Conservation (phyloP, 2,888 invertebrate genomes). For the Ormia ochracea region DNA sequence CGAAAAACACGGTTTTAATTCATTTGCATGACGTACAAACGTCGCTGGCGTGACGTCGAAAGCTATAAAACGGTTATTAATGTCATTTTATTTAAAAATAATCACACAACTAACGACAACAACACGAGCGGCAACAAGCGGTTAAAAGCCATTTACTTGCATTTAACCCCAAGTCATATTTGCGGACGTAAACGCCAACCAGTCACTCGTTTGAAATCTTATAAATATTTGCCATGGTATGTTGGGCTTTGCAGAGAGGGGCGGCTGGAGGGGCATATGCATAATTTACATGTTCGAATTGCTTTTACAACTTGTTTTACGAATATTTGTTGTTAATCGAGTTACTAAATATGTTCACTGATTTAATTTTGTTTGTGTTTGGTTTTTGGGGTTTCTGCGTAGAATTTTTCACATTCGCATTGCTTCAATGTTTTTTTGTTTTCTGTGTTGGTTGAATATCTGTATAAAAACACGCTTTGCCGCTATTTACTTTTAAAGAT, state of each 20-base stretch:
- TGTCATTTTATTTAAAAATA: constrained; percentile 31
- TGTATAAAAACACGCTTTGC: background rate
- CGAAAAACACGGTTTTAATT: constrained; percentile 26
- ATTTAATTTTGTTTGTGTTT: too few relatives aligned
- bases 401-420: background rate
- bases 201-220: constrained; percentile 5
- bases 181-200: background rate
- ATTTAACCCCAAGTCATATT: constrained; percentile 40
- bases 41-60: constrained; percentile 54
- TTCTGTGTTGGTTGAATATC: background rate
- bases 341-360: background rate
- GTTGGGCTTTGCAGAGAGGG: background rate
- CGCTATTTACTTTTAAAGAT: background rate
- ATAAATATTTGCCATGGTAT: background rate
- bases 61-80: constrained; percentile 50
- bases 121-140: constrained; percentile 27
- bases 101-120: constrained; percentile 13
- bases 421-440: background rate
- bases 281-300: background rate
- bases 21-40: constrained; percentile 56
- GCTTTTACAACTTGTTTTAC: background rate
- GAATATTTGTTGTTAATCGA: background rate
- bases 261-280: background rate
- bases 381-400: background rate
- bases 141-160: constrained; percentile 46